Conservation (phyloP, 2,113 vertebrate genomes). For the Madoqua kirkii region DNA sequence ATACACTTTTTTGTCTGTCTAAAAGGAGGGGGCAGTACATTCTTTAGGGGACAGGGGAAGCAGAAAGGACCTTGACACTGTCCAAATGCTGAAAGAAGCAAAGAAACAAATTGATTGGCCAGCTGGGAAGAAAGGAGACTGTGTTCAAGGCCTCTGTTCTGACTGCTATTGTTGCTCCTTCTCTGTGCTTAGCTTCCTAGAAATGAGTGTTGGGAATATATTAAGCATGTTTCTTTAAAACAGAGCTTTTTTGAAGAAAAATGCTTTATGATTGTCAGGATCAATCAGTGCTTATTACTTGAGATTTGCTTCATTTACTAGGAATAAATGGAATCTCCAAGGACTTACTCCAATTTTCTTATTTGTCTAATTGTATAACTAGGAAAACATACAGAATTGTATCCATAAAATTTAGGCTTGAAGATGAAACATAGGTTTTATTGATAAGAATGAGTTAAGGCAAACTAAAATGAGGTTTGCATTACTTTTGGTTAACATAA, state of each 20-base stretch:
- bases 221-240: neutral
- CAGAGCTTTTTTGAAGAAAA: neutral
- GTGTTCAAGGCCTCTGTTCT: neutral
- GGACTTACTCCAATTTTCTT: constrained; percentile 5
- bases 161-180: neutral
- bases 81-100: neutral
- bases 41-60: neutral
- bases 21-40: neutral
- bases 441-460: neutral
- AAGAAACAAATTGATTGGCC: neutral
- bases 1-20: neutral
- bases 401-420: constrained; percentile 2
- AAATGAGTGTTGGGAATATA: neutral
- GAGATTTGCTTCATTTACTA: constrained; percentile 29
- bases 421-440: neutral
- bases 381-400: neutral
- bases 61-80: neutral
- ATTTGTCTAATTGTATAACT: neutral
- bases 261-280: neutral
- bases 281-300: constrained; percentile 1
- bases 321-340: neutral
- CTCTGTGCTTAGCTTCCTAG: neutral
- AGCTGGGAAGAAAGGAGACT: neutral
- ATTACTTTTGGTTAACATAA: constrained; percentile 10
- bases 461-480: neutral